These are phyloP conservation scores for Thunnus albacares DNA, from an alignment of 2,797 vertebrate species.

Conservation along the genomic window DNA sequence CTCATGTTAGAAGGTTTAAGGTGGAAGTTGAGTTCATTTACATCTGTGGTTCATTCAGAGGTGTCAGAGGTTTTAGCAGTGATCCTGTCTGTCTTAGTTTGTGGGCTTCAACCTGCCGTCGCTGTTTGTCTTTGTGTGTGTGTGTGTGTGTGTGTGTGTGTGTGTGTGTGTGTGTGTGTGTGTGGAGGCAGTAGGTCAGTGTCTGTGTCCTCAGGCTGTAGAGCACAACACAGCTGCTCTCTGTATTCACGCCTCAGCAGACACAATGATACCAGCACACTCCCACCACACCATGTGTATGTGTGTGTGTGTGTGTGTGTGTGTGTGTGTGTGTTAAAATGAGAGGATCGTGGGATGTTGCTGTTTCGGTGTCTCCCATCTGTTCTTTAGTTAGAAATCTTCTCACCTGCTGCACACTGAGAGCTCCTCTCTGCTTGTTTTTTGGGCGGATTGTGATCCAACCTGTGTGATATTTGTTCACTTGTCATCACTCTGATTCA, in stretches of 20 bases:
- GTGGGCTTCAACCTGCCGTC: constrained; percentile 13
- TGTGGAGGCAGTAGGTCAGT: constrained; percentile 52
- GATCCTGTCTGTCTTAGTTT: constrained; percentile 5
- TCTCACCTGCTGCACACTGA: background rate
- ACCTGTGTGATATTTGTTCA: too few species aligned
- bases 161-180: constrained; percentile 27
- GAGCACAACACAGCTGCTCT: constrained; percentile 56
- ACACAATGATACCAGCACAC: constrained; percentile 33
- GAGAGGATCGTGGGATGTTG: background rate
- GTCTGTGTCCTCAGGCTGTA: constrained; percentile 64
- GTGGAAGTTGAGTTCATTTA: background rate
- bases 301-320: background rate
- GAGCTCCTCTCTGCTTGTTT: background rate
- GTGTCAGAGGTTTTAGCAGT: background rate
- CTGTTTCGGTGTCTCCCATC: constrained; percentile 2
- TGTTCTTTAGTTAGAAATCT: constrained; percentile 6
- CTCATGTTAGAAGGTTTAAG: background rate
- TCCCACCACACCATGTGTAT: background rate
- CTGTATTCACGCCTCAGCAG: constrained; percentile 44
- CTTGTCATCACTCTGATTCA: too few species aligned
- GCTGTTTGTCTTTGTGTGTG: background rate
- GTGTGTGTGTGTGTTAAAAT: background rate
- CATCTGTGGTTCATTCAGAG: background rate
- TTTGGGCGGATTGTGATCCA: background rate
- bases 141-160: constrained; percentile 26